Evolutionary conservation across 2,888 invertebrate genomes (phyloP).

Genomic region (Isoperla grammatica): DNA sequence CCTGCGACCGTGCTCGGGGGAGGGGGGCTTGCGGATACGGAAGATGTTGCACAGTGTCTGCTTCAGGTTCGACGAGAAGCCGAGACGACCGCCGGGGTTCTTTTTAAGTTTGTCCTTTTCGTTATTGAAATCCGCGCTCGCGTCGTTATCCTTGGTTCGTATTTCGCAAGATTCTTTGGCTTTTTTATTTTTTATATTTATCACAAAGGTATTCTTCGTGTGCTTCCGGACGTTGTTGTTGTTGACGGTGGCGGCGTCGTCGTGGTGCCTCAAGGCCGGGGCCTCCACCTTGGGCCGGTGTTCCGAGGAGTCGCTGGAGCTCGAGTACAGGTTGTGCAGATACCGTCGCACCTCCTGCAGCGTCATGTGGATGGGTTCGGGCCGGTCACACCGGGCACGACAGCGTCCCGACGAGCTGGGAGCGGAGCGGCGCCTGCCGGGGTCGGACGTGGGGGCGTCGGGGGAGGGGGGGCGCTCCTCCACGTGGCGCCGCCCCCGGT

Average conservation of each 20-base stretch:
- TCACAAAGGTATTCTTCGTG: slow-evolving; percentile 53
- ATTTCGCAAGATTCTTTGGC: slow-evolving; percentile 41
- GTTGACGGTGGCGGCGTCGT: slow-evolving; percentile 43
- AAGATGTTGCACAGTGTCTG: slow-evolving; percentile 83
- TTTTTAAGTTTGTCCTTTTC: slow-evolving; percentile 54
- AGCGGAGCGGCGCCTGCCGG: slow-evolving; percentile 61
- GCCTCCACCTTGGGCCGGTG: slow-evolving; percentile 28
- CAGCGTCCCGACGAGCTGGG: slow-evolving; percentile 54
- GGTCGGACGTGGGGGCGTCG: slow-evolving; percentile 21
- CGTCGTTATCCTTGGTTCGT: slow-evolving; percentile 2
- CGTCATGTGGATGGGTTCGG: slow-evolving; percentile 77
- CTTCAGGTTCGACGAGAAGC: slow-evolving; percentile 70
- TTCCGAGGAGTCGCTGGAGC: slow-evolving; percentile 62
- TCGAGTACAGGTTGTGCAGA: slow-evolving; percentile 74
- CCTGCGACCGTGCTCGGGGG: slow-evolving; percentile 47
- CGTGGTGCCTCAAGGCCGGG: slow-evolving; percentile 35
- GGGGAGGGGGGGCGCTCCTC: background rate
- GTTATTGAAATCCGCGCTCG: slow-evolving; percentile 27
- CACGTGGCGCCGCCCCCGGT: slow-evolving; percentile 41
- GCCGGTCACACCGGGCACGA: slow-evolving; percentile 35
- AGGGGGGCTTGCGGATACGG: slow-evolving; percentile 56
- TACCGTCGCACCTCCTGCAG: slow-evolving; percentile 78
- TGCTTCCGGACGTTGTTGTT: slow-evolving; percentile 45
- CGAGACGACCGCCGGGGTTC: slow-evolving; percentile 49
- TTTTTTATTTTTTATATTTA: slow-evolving; percentile 58